Evolutionary conservation across 2,888 invertebrate species (phyloP).

Genomic region (Agriopis aurantiaria): DNA sequence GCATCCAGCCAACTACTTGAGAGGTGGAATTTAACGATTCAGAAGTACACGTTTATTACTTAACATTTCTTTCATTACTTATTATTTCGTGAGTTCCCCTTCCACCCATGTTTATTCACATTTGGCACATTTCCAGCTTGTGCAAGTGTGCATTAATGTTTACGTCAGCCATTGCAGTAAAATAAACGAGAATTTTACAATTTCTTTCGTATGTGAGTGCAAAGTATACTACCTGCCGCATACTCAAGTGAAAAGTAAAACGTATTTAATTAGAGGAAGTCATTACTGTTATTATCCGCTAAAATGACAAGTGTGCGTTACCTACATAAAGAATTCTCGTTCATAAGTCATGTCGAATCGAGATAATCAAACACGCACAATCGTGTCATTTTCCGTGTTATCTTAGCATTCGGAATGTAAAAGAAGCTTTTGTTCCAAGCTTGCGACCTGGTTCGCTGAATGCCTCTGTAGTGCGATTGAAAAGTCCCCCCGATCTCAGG

Average conservation of each 20-base stretch:
- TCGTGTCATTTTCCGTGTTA: slow-evolving; percentile 19
- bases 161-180: slow-evolving; percentile 28
- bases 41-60: background rate
- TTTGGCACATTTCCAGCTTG: slow-evolving; percentile 14
- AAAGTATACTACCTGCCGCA: slow-evolving; percentile 31
- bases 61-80: background rate
- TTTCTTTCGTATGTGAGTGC: slow-evolving; percentile 17
- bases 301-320: slow-evolving; percentile 1
- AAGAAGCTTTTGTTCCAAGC: slow-evolving; percentile 55
- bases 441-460: slow-evolving; percentile 65
- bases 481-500: slow-evolving; percentile 61
- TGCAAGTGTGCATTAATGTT: slow-evolving; percentile 3
- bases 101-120: background rate
- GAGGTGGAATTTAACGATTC: slow-evolving; percentile 1
- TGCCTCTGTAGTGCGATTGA: slow-evolving; percentile 59
- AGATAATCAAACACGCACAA: slow-evolving; percentile 15
- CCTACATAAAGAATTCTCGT: background rate
- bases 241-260: slow-evolving; percentile 27
- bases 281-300: slow-evolving; percentile 14
- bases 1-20: slow-evolving; percentile 11
- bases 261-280: slow-evolving; percentile 30
- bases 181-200: slow-evolving; percentile 24
- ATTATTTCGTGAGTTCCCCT: background rate
- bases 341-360: background rate
- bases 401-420: slow-evolving; percentile 36